phyloP scores from a whole-genome alignment of 37 sponge, comb jelly and placozoan genomes.

The Mnemiopsis leidyi region DNA sequence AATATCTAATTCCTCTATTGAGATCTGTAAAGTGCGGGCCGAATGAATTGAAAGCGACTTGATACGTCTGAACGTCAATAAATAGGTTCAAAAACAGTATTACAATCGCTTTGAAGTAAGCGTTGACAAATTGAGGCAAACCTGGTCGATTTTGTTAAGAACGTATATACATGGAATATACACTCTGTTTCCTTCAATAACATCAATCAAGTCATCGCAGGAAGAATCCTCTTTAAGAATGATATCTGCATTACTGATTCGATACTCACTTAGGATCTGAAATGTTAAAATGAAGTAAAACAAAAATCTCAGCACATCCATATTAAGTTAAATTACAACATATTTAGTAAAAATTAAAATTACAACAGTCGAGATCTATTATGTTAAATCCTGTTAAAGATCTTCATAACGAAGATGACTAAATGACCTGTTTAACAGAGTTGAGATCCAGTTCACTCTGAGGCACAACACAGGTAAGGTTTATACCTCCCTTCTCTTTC shows the following conservation, averaged over 20 bases:
- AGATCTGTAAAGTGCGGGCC: slow-evolving; percentile 55
- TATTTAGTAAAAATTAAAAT: no score
- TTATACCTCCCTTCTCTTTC: slow-evolving; percentile 98
- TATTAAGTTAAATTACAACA: no score
- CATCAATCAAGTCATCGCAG: slow-evolving; percentile 95
- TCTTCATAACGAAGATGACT: neutral
- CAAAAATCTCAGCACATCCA: no score
- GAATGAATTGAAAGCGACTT: no score
- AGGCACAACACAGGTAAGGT: slow-evolving; percentile 75
- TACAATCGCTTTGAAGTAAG: neutral
- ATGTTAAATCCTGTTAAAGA: no score
- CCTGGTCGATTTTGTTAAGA: slow-evolving; percentile 99
- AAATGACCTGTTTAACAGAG: slow-evolving; percentile 69
- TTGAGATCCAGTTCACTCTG: slow-evolving; percentile 75
- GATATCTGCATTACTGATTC: slow-evolving; percentile 97
- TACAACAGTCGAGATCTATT: no score
- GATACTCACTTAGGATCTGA: slow-evolving; percentile 88
- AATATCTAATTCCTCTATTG: slow-evolving; percentile 91
- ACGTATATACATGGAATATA: slow-evolving; percentile 95
- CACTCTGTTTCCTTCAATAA: slow-evolving; percentile 93
- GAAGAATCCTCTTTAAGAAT: slow-evolving; percentile 92
- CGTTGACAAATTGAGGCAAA: slow-evolving; percentile 65
- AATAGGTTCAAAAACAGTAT: neutral
- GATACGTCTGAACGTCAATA: no score
- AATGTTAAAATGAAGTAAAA: no score